phyloP scores from a whole-genome alignment of 1,140 invertebrate genomes.

The Bradysia coprophila region DNA sequence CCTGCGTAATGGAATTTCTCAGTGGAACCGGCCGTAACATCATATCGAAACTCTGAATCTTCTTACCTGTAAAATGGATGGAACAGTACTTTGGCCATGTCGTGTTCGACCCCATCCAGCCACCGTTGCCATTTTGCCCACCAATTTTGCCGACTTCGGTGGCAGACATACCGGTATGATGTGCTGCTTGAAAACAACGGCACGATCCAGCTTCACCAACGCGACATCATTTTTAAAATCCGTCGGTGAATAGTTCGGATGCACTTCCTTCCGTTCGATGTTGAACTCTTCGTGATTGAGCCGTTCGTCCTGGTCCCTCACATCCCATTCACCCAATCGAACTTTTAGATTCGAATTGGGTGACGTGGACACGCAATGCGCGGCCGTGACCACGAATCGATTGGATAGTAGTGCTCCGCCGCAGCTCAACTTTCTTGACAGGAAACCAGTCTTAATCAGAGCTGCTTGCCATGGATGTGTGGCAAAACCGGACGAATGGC shows the following conservation, averaged over 20 bases:
- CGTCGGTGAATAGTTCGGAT: slow-evolving; percentile 70
- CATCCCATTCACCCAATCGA: slow-evolving; percentile 79
- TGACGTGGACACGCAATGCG: slow-evolving; percentile 42
- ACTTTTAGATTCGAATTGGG: slow-evolving; percentile 72
- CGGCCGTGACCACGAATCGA: slow-evolving; percentile 75
- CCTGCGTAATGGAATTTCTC: too few relatives aligned
- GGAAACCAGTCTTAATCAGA: slow-evolving; percentile 77
- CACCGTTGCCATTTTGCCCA: slow-evolving; percentile 69
- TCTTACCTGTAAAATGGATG: slow-evolving; percentile 43
- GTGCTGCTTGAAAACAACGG: slow-evolving; percentile 71
- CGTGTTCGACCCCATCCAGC: slow-evolving; percentile 77
- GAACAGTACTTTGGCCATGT: slow-evolving; percentile 65
- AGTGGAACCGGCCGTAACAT: too few relatives aligned
- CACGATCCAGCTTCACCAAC: slow-evolving; percentile 55
- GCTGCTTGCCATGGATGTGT: slow-evolving; percentile 93
- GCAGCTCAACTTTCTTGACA: slow-evolving; percentile 77
- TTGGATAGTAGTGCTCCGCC: slow-evolving; percentile 80
- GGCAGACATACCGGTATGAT: slow-evolving; percentile 74
- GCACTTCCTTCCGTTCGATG: slow-evolving; percentile 76
- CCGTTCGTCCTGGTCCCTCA: slow-evolving; percentile 60
- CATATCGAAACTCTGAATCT: background rate
- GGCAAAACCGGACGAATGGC: slow-evolving; percentile 71
- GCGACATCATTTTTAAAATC: slow-evolving; percentile 84
- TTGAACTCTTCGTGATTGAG: slow-evolving; percentile 72
- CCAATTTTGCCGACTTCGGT: slow-evolving; percentile 47